Evolutionary conservation across 2,797 vertebrate genomes (phyloP).

Genomic region (Siniperca undulata): DNA sequence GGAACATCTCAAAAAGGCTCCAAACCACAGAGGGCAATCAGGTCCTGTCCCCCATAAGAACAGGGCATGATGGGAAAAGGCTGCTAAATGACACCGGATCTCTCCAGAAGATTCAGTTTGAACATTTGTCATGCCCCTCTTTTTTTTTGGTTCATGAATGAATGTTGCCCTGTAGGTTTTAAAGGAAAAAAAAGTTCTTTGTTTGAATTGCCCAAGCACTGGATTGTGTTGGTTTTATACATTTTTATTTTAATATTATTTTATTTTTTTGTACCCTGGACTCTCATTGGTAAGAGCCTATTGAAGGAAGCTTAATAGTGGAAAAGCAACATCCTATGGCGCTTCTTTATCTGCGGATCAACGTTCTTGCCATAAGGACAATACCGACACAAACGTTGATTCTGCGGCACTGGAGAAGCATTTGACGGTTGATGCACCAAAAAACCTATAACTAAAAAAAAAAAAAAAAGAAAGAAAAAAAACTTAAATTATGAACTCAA

Average conservation of each 20-base stretch:
- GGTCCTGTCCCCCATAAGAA: constrained; percentile 89
- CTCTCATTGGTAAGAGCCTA: constrained; percentile 93
- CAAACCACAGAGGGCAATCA: constrained; percentile 87
- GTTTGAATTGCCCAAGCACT: constrained; percentile 96
- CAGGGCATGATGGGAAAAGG: constrained; percentile 90
- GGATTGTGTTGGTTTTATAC: constrained; percentile 91
- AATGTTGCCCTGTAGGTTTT: constrained; percentile 94
- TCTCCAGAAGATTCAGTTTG: constrained; percentile 84
- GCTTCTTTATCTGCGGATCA: constrained; percentile 91
- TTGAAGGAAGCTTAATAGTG: constrained; percentile 92
- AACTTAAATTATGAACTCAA: constrained; percentile 98
- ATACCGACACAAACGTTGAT: constrained; percentile 88
- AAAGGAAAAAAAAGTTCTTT: constrained; percentile 88
- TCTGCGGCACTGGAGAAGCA: constrained; percentile 91
- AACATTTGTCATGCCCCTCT: constrained; percentile 88
- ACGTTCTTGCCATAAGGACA: constrained; percentile 88
- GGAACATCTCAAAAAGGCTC: constrained; percentile 88
- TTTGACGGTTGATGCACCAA: constrained; percentile 94
- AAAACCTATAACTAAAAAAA: constrained; percentile 85
- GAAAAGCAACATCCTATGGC: constrained; percentile 91
- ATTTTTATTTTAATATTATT: constrained; percentile 88
- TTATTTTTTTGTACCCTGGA: constrained; percentile 89
- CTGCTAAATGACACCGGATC: constrained; percentile 85
- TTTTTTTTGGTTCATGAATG: constrained; percentile 92
- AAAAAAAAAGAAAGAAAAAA: constrained; percentile 85